Conservation (phyloP, 1,140 invertebrate species). For the Drosophila lini region DNA sequence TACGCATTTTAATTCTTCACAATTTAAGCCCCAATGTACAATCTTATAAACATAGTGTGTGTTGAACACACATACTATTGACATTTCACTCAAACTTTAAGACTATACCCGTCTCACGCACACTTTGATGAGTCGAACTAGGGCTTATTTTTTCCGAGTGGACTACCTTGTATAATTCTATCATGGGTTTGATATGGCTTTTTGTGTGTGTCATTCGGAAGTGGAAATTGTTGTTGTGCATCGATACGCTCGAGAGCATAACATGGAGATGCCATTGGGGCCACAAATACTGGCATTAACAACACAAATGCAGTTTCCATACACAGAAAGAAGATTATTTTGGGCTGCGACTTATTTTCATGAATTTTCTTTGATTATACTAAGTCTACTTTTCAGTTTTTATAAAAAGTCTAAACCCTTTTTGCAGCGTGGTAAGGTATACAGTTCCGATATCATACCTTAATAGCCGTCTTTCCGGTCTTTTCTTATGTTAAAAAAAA, state of each 20-base stretch:
- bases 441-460: background rate
- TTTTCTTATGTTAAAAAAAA: too few relatives aligned
- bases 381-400: background rate
- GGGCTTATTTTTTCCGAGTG: too few relatives aligned
- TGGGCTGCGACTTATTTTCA: background rate
- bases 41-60: too few relatives aligned
- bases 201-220: slow-evolving; percentile 63
- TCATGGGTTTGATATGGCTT: too few relatives aligned
- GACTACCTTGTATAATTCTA: too few relatives aligned
- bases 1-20: too few relatives aligned
- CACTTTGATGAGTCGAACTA: too few relatives aligned
- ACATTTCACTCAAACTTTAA: too few relatives aligned
- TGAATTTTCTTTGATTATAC: background rate
- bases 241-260: slow-evolving; percentile 68
- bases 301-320: slow-evolving; percentile 3
- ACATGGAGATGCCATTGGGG: slow-evolving; percentile 34
- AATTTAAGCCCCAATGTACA: too few relatives aligned
- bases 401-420: background rate
- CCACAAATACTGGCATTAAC: slow-evolving; percentile 4
- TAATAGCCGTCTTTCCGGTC: too few relatives aligned
- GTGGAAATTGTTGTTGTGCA: slow-evolving; percentile 70
- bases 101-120: too few relatives aligned
- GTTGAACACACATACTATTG: too few relatives aligned
- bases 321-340: slow-evolving; percentile 6
- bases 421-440: background rate